A percentile compares a stretch with the other conserved stretches of the same genome.
Evolutionary conservation across 2,113 vertebrate species (phyloP).

Genomic region (Gadus chalcogrammus): DNA sequence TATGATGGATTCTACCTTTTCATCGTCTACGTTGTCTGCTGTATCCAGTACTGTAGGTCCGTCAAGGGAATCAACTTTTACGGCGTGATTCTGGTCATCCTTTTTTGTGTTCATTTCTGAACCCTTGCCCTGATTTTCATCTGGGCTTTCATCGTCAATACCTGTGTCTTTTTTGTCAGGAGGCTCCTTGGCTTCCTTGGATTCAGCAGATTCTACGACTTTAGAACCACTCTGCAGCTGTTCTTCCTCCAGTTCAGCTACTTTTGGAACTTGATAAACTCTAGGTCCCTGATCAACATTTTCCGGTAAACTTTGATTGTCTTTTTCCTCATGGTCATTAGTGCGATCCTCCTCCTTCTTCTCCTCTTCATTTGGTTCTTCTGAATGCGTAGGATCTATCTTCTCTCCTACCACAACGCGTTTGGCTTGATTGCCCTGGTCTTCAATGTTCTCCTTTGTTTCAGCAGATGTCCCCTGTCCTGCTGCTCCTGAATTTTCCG

Average conservation of each 20-base stretch:
- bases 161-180: too few relatives aligned
- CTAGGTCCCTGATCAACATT: constrained; percentile 9
- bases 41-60: not conserved
- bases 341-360: not conserved
- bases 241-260: not conserved
- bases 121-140: constrained; percentile 15
- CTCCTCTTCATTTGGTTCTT: not conserved
- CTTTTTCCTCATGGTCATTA: constrained; percentile 6
- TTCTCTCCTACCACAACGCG: not conserved
- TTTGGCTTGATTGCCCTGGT: not conserved
- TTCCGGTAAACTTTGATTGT: not conserved
- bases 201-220: constrained; percentile 14
- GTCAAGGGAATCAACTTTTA: not conserved
- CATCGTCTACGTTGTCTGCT: not conserved
- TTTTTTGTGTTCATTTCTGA: constrained; percentile 3
- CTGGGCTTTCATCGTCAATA: not conserved
- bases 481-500: constrained; percentile 49
- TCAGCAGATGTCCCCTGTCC: not conserved
- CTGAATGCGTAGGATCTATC: not conserved
- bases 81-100: not conserved
- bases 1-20: not conserved
- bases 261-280: too few relatives aligned
- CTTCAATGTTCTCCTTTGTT: constrained; percentile 8
- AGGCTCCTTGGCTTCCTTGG: not conserved
- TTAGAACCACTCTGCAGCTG: constrained; percentile 7